phyloP scores from a whole-genome alignment of 1,140 invertebrate genomes.

The Marisa cornuarietis region DNA sequence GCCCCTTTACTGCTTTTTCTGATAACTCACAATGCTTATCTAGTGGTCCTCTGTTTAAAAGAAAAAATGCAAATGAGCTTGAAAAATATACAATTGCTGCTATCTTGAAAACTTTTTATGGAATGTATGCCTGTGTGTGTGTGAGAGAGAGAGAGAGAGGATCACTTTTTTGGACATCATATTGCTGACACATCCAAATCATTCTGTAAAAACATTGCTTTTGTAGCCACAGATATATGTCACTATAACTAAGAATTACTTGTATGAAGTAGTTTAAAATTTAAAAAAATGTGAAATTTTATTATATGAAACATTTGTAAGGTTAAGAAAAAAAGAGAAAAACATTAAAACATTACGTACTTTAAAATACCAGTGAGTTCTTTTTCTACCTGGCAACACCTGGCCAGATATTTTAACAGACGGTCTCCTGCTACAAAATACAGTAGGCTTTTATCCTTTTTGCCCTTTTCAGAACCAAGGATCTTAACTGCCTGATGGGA shows the following conservation, averaged over 20 bases:
- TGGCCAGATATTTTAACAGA: constrained; percentile 72
- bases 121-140: background rate
- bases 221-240: too few relatives aligned
- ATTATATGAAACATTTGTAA: background rate
- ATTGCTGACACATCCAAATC: too few relatives aligned
- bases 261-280: background rate
- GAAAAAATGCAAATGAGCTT: background rate
- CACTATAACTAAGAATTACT: too few relatives aligned
- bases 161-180: too few relatives aligned
- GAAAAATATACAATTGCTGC: background rate
- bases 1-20: constrained; percentile 77
- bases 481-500: constrained; percentile 73
- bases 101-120: background rate
- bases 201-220: too few relatives aligned
- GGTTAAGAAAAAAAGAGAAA: background rate
- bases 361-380: constrained; percentile 75
- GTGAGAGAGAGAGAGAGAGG: too few relatives aligned
- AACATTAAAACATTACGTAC: constrained; percentile 60
- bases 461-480: constrained; percentile 76
- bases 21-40: constrained; percentile 75
- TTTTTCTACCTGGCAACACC: constrained; percentile 75
- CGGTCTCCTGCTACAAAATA: constrained; percentile 79
- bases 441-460: constrained; percentile 78
- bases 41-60: constrained; percentile 73
- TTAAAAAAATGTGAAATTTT: background rate